phyloP scores from a whole-genome alignment of 1,140 invertebrate species.

The Dendroctonus ponderosae region DNA sequence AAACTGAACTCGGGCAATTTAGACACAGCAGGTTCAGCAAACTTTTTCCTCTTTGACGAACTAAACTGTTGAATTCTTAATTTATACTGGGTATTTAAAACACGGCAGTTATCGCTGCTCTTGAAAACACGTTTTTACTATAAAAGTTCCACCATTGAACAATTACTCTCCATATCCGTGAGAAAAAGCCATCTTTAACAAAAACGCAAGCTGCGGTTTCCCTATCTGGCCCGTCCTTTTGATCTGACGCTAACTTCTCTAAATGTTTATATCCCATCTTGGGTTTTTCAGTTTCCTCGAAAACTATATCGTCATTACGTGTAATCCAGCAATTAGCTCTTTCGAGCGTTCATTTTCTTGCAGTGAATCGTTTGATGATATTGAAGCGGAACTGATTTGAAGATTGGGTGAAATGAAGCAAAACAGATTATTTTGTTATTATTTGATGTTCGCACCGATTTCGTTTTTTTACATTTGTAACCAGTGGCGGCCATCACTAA shows the following conservation, averaged over 20 bases:
- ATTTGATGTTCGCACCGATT: slow-evolving; percentile 14
- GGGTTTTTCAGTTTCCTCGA: slow-evolving; percentile 19
- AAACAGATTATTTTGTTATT: slow-evolving; percentile 21
- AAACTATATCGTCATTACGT: slow-evolving; percentile 19
- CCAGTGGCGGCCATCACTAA: slow-evolving; percentile 3
- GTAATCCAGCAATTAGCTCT: slow-evolving; percentile 14
- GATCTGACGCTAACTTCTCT: slow-evolving; percentile 17
- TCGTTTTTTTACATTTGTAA: slow-evolving; percentile 1
- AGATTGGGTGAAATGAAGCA: slow-evolving; percentile 19
- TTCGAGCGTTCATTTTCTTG: slow-evolving; percentile 20
- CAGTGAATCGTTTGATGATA: slow-evolving; percentile 3
- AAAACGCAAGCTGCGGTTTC: slow-evolving; percentile 14
- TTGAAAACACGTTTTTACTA: too few relatives aligned
- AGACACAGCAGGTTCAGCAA: too few relatives aligned
- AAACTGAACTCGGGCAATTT: too few relatives aligned
- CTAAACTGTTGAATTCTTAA: too few relatives aligned
- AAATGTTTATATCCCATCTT: slow-evolving; percentile 17
- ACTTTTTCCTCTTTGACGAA: too few relatives aligned
- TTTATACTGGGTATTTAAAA: too few relatives aligned
- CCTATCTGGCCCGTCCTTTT: slow-evolving; percentile 11
- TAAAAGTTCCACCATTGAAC: slow-evolving; percentile 16
- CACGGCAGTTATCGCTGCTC: too few relatives aligned
- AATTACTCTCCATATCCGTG: slow-evolving; percentile 21
- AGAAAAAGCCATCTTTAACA: slow-evolving; percentile 5
- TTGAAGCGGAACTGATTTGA: slow-evolving; percentile 13